phyloP scores from a whole-genome alignment of 2,888 invertebrate genomes.

The Hypselothyrea guttata region DNA sequence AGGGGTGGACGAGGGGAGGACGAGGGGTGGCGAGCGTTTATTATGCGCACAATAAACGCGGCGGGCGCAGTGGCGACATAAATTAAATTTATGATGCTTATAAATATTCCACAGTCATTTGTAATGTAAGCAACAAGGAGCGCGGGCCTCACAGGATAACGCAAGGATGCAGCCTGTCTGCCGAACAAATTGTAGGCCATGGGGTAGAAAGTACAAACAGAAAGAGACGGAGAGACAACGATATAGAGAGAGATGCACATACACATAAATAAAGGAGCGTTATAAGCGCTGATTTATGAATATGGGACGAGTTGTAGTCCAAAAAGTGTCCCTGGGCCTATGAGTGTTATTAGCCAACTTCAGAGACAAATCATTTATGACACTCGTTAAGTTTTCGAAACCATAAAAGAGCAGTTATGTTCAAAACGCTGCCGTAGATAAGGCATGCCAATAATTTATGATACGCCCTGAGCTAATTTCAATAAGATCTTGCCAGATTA shows the following conservation, averaged over 20 bases:
- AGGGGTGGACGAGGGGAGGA: neutral
- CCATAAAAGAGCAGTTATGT: too few species aligned
- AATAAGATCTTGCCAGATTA: too few species aligned
- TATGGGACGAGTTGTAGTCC: slow-evolving; percentile 38
- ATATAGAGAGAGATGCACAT: slow-evolving; percentile 17
- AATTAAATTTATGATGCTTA: slow-evolving; percentile 79
- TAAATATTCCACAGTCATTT: slow-evolving; percentile 80
- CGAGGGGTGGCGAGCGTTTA: slow-evolving; percentile 59
- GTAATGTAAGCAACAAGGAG: slow-evolving; percentile 64
- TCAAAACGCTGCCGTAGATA: slow-evolving; percentile 1
- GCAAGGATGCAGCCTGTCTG: slow-evolving; percentile 73
- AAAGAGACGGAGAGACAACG: slow-evolving; percentile 16
- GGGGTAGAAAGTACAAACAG: slow-evolving; percentile 37
- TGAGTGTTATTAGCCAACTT: slow-evolving; percentile 30
- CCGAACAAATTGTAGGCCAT: slow-evolving; percentile 63
- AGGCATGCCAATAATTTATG: too few species aligned
- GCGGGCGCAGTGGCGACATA: slow-evolving; percentile 72
- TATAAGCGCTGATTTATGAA: slow-evolving; percentile 65
- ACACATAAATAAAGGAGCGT: slow-evolving; percentile 28
- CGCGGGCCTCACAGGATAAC: slow-evolving; percentile 57
- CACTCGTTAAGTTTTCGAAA: slow-evolving; percentile 15
- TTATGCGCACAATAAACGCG: slow-evolving; percentile 79
- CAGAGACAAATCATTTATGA: slow-evolving; percentile 32
- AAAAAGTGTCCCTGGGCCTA: slow-evolving; percentile 25
- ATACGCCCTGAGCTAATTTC: too few species aligned